A percentile compares a stretch with the other conserved stretches of the same genome.
Evolutionary conservation across 2,113 vertebrate genomes (phyloP).

Genomic region (Chelonoidis abingdonii): DNA sequence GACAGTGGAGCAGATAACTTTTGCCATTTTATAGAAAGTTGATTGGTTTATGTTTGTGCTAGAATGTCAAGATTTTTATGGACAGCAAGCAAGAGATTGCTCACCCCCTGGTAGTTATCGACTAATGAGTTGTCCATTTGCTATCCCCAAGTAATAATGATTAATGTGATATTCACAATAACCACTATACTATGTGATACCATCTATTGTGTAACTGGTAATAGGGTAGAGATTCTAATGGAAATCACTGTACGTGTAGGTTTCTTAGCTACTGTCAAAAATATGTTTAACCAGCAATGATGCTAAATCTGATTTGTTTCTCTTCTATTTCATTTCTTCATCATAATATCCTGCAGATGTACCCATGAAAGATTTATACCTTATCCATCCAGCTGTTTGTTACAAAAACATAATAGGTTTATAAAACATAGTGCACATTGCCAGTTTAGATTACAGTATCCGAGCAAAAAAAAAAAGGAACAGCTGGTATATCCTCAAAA

Average conservation of each 20-base stretch:
- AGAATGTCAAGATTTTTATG: neutral
- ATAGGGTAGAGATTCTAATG: neutral
- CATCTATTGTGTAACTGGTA: neutral
- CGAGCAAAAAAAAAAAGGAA: conserved; percentile 2
- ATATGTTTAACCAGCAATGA: neutral
- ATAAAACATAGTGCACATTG: neutral
- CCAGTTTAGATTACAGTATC: neutral
- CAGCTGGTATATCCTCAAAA: neutral
- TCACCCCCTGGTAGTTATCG: neutral
- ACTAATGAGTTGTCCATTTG: neutral
- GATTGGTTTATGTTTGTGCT: neutral
- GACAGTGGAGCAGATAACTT: neutral
- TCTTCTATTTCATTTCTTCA: neutral
- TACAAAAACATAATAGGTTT: neutral
- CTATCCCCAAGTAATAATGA: neutral
- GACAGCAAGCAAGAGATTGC: neutral
- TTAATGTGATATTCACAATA: neutral
- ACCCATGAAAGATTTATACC: neutral
- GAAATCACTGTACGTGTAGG: neutral
- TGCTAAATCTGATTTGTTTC: neutral
- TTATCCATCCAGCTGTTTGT: neutral
- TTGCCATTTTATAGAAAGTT: neutral
- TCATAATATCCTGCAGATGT: neutral
- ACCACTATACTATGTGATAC: neutral
- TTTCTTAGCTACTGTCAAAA: neutral